phyloP scores from a whole-genome alignment of 2,113 vertebrate genomes.

The Cygnus buccinator region DNA sequence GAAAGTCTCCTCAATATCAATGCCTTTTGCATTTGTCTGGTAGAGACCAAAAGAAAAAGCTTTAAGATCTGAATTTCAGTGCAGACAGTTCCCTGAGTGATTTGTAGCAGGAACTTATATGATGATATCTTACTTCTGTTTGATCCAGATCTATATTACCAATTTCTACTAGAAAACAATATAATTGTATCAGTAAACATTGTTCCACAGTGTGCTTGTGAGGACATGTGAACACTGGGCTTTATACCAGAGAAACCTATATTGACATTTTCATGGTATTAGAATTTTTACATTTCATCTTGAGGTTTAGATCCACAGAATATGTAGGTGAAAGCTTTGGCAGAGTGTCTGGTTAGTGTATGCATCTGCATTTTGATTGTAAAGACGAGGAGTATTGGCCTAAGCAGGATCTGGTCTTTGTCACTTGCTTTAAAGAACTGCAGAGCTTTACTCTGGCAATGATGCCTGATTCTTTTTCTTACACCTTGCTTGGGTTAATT shows the following conservation, averaged over 20 bases:
- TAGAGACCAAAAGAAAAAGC: neutral
- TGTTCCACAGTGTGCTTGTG: neutral
- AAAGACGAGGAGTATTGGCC: neutral
- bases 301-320: neutral
- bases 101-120: neutral
- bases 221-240: fast-evolving
- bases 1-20: neutral
- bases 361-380: neutral
- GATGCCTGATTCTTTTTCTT: neutral
- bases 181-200: neutral
- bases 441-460: neutral
- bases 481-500: neutral
- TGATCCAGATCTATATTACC: neutral
- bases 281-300: neutral
- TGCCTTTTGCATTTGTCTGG: neutral
- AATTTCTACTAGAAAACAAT: neutral
- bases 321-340: neutral
- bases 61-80: neutral
- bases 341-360: neutral
- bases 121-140: neutral
- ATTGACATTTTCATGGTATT: neutral
- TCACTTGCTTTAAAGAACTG: neutral
- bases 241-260: neutral
- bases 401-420: neutral
- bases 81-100: neutral